Base-by-base conservation (phyloP, 1,140 invertebrate species). In the Agrypnia vestita region DNA sequence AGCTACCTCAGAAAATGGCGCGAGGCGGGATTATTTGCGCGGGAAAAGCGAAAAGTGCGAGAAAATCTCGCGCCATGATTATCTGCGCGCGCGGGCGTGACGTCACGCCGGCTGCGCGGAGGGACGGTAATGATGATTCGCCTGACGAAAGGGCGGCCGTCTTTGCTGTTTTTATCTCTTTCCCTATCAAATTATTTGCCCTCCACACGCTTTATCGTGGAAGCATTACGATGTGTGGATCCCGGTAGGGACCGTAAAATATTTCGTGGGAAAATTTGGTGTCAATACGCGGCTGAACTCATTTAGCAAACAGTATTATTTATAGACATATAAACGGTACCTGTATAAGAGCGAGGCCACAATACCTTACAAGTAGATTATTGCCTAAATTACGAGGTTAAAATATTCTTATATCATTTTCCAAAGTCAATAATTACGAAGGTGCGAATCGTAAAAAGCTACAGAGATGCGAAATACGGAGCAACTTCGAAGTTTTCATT, bases 81-180 rank as follows among this genome's bases (percentile, higher is more conserved):
- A 69, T 69, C 35, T 49, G 11, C 46, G 35, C 35, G 64, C 64
- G 44, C 64, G 46, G 44, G 64, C 64, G 46, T 69, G 64, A 69
- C 46, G 64, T 35, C 64, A 69, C 46, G 44, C 19, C 35, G 25
- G n/a, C 49, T n/a, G 55, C 49, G 17, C 55, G 59, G 21, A 12
- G 21, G 12, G 19, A 12, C 12, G 13, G n/a, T 64, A 64, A 64
- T 64, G 61, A 25, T 64, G 35, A 43, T 64, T 64, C 25, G 25
- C 25, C 13, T 25, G 35, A 12, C 19, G 25, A 35, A 15, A 43
- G 35, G 35, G 19, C 25, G 35, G 35, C 61, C 25, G 61, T 13
- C 11, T 62, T 62, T 13, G 61, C 19, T 13, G 61, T 43, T 64
- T 6, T 64, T 64, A 25, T 59, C 21, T 19, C 15, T 15, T 59